phyloP scores from a whole-genome alignment of 2,797 vertebrate species.

The Clarias pachynema region DNA sequence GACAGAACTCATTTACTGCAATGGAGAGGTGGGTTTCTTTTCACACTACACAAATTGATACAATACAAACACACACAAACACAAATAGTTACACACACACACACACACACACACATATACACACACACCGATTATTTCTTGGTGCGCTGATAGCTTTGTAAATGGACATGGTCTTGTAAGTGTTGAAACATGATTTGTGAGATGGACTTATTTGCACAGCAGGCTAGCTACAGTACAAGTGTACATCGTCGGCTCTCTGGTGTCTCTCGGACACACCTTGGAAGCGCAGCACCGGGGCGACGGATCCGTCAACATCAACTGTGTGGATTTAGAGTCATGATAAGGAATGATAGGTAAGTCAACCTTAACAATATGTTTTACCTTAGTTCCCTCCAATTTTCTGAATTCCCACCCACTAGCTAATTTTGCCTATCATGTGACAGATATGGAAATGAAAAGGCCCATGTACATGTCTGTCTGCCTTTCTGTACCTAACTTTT shows the following conservation, averaged over 20 bases:
- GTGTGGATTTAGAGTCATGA: neutral
- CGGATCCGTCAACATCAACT: neutral
- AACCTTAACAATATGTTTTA: neutral
- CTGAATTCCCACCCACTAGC: neutral
- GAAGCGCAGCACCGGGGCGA: neutral
- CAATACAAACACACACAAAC: slow-evolving; percentile 52
- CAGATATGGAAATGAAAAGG: neutral
- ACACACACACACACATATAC: slow-evolving; percentile 35
- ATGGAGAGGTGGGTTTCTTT: slow-evolving; percentile 69
- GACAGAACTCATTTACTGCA: slow-evolving; percentile 78
- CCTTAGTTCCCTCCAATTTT: neutral
- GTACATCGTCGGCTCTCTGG: slow-evolving; percentile 1
- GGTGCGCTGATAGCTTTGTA: slow-evolving; percentile 52
- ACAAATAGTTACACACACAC: slow-evolving; percentile 21
- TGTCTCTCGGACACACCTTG: neutral
- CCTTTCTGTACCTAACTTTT: no score
- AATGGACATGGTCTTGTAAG: slow-evolving; percentile 62
- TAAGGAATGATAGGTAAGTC: neutral
- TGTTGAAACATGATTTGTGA: slow-evolving; percentile 61
- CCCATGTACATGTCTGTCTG: no score
- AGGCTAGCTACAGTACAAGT: slow-evolving; percentile 3
- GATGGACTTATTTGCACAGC: slow-evolving; percentile 54
- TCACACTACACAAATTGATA: slow-evolving; percentile 59
- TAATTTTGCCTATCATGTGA: neutral
- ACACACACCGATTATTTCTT: slow-evolving; percentile 32